A percentile compares a stretch with the other conserved stretches of the same genome.
phyloP scores from a whole-genome alignment of 2,113 vertebrate genomes.

The Callionymus lyra region DNA sequence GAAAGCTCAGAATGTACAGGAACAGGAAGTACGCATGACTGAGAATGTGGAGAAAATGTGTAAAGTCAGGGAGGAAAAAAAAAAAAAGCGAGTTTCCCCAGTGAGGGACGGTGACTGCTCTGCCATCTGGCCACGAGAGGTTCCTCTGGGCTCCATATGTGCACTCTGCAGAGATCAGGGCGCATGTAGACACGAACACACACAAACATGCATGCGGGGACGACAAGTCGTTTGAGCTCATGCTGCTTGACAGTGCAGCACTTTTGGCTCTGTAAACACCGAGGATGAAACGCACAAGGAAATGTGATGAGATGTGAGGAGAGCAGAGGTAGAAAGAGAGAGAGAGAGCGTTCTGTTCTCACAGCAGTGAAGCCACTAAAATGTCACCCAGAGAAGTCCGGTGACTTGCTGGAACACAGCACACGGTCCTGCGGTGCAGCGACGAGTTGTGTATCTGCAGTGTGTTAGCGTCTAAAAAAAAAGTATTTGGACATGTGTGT shows the following conservation, averaged over 20 bases:
- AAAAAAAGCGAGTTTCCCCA: conserved; percentile 35
- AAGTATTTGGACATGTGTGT: conserved; percentile 35
- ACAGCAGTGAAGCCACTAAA: conserved; percentile 51
- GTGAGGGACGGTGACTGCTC: conserved; percentile 30
- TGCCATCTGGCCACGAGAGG: conserved; percentile 49
- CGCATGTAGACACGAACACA: conserved; percentile 1
- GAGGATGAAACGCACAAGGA: conserved; percentile 2
- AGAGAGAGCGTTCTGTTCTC: conserved; percentile 37
- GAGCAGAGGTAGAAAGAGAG: conserved; percentile 35
- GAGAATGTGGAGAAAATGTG: not conserved
- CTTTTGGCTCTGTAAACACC: conserved; percentile 1
- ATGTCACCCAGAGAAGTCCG: conserved; percentile 46
- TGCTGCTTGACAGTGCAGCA: conserved; percentile 2
- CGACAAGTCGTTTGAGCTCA: not conserved
- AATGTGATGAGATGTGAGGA: conserved; percentile 37
- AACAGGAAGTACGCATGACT: not conserved
- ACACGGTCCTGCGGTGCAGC: conserved; percentile 25
- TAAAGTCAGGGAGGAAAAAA: conserved; percentile 14
- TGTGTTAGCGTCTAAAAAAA: conserved; percentile 22
- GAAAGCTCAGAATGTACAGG: conserved; percentile 1
- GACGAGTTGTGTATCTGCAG: conserved; percentile 31
- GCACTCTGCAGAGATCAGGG: conserved; percentile 15
- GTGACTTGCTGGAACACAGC: conserved; percentile 42
- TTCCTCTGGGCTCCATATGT: conserved; percentile 39
- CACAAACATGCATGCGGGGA: conserved; percentile 1